Evolutionary conservation across 37 sponge, comb jelly and placozoan genomes (phyloP), one percentile per base, ranked within the genome.

Genomic region (Ianthella basta): DNA sequence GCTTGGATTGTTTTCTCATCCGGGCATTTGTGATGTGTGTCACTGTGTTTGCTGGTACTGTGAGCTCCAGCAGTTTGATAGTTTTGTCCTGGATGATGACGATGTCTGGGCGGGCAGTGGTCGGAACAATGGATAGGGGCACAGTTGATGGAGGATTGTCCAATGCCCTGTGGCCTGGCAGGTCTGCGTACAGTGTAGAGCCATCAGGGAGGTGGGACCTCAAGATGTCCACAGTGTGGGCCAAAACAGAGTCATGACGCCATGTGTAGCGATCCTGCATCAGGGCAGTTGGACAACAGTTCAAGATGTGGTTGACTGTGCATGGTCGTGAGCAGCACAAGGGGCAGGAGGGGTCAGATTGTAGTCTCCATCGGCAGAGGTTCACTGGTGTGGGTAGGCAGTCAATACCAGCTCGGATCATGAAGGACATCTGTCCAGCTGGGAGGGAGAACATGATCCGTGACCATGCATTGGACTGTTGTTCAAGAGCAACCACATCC

Each of bases 261-360:
- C 54, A 77, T 56, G 86, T 85, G 36, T 85, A 85, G 34, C 85
- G 35, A 8, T 79, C 86, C 37, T 85, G 86, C 4, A 35, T 41
- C 2, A 79, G 81, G 35, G 57, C 80, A 24, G 27, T 27, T 19
- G 68, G 60, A 40, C 81, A 86, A 3, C 80, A 50, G 50, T 50
- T 80, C 20, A 86, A 37, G 39, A 86, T 86, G 81, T 80, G 80
- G 33, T 21, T 56, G 30, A 67, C 35, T 1, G 78, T 75, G 23
- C 53, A 53, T 19, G 37, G 37, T 4, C 2, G 53, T 13, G 5
- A 41, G 53, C 13, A 13, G 29, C 64, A 61, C 12, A 61, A 12
- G 64, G 64, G 24, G 64, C 41, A 75, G 3, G 14, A 39, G n/a
- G 44, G 37, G 1, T 75, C 78, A 2, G 54, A 13, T 2, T 16